These are phyloP conservation scores for Cylas formicarius DNA, from an alignment of 1,140 invertebrate genomes.

Conservation along the genomic window DNA sequence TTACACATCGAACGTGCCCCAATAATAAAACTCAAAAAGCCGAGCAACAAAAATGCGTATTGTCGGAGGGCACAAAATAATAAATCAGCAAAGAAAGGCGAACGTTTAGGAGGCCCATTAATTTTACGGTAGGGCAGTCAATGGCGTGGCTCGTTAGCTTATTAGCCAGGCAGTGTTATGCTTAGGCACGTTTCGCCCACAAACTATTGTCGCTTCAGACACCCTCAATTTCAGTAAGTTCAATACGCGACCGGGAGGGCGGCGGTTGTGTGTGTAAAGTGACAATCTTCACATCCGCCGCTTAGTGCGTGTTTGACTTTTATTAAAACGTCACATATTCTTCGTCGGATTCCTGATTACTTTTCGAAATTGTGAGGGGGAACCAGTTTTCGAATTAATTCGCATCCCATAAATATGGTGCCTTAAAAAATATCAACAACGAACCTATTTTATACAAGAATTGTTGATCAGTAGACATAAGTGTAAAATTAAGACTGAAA, in stretches of 20 bases:
- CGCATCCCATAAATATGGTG: no score
- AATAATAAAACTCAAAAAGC: slow-evolving; percentile 39
- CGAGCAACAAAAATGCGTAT: slow-evolving; percentile 15
- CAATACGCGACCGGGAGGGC: no score
- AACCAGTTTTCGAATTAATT: no score
- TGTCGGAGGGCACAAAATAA: slow-evolving; percentile 26
- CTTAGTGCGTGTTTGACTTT: no score
- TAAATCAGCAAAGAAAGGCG: slow-evolving; percentile 32
- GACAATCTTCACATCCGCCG: no score
- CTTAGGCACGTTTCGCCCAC: slow-evolving; percentile 32
- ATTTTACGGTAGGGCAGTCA: slow-evolving; percentile 18
- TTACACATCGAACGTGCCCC: slow-evolving; percentile 38
- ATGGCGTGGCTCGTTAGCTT: slow-evolving; percentile 23
- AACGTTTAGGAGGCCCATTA: slow-evolving; percentile 22
- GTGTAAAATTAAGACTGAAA: no score
- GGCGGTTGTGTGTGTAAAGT: background rate
- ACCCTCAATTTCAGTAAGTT: slow-evolving; percentile 18
- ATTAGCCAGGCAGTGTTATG: slow-evolving; percentile 31
- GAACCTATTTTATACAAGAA: no score
- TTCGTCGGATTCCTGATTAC: no score
- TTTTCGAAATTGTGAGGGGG: no score
- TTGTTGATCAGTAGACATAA: no score
- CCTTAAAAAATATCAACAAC: no score
- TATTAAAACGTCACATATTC: no score
- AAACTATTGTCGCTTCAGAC: slow-evolving; percentile 20